phyloP scores from a whole-genome alignment of 2,113 vertebrate species.

The Tupaia chinensis region DNA sequence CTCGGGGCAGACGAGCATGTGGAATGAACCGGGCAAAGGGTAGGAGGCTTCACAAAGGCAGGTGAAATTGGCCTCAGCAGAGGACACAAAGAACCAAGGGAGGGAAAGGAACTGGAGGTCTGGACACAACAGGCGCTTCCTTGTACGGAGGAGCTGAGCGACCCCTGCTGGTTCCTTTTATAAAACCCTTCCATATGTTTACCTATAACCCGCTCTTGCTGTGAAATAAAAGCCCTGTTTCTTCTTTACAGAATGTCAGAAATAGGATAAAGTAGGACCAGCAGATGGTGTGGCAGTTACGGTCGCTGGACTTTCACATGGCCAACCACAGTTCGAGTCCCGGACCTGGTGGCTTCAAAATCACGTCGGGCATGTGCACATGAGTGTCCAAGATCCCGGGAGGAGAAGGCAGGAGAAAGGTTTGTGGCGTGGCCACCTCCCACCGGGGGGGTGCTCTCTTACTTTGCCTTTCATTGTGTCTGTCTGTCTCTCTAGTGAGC shows the following conservation, averaged over 20 bases:
- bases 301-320: no score
- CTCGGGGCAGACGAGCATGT: not conserved
- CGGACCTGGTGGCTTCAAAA: no score
- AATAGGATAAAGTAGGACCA: not conserved
- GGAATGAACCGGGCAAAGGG: not conserved
- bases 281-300: no score
- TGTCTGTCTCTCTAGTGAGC: no score
- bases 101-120: not conserved
- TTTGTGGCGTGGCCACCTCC: no score
- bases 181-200: not conserved
- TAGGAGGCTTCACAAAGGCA: not conserved
- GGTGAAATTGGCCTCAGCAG: not conserved
- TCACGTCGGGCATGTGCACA: no score
- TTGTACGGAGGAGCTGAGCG: no score
- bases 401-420: no score
- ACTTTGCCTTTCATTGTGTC: no score
- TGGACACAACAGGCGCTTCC: not conserved
- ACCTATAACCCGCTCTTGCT: not conserved
- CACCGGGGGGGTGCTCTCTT: no score
- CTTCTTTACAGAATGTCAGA: not conserved
- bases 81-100: not conserved
- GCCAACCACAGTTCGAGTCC: no score
- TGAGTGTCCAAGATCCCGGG: no score
- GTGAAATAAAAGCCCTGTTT: conserved; percentile 15
- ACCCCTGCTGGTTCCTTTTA: not conserved